Conservation (phyloP, 2,888 invertebrate genomes). For the Orgyia antiqua region DNA sequence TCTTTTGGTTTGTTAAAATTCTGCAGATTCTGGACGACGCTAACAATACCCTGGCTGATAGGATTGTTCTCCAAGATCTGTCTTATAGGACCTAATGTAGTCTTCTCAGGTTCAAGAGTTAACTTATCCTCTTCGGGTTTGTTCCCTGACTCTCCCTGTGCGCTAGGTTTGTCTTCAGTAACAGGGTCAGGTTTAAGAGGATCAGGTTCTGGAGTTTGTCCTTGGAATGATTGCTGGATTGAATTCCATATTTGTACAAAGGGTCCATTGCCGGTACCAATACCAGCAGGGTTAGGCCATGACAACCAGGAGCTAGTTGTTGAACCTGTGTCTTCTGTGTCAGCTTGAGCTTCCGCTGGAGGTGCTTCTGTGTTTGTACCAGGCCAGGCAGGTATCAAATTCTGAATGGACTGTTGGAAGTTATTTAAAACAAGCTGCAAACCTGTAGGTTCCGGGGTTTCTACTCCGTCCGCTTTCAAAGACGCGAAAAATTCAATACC, state of each 20-base stretch:
- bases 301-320: background rate
- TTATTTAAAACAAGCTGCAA: background rate
- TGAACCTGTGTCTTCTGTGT: background rate
- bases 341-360: slow-evolving; percentile 3
- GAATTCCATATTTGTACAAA: background rate
- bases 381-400: slow-evolving; percentile 16
- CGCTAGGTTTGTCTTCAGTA: slow-evolving; percentile 1
- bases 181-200: background rate
- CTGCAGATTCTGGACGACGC: slow-evolving; percentile 29
- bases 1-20: slow-evolving; percentile 23
- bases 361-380: background rate
- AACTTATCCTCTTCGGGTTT: slow-evolving; percentile 2
- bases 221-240: background rate
- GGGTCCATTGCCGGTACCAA: background rate
- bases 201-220: background rate
- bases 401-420: slow-evolving; percentile 26
- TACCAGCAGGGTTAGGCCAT: background rate
- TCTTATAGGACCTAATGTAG: slow-evolving; percentile 31
- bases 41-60: slow-evolving; percentile 29
- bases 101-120: slow-evolving; percentile 8
- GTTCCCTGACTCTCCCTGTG: background rate
- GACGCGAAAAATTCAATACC: slow-evolving; percentile 43
- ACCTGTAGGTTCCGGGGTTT: slow-evolving; percentile 1
- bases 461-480: slow-evolving; percentile 32
- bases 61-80: slow-evolving; percentile 42